Base-by-base conservation (phyloP, 2,888 invertebrate species). In the Tinea pellionella region DNA sequence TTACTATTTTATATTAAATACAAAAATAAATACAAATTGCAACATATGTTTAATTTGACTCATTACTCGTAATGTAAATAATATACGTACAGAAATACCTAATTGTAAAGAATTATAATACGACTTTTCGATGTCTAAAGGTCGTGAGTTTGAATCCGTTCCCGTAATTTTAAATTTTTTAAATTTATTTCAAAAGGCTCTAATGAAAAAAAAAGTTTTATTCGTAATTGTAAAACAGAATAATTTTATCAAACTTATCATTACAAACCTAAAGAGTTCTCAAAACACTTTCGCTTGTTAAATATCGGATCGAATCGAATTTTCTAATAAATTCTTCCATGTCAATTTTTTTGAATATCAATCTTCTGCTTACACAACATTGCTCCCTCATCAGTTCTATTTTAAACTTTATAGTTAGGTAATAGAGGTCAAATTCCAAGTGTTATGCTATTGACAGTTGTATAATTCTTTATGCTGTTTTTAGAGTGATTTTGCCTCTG, bases 231-330 rank as follows among this genome's bases (percentile, higher is more conserved):
- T 24, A 24, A 24, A 24, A 24, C 24, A 24, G 24, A 24, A 47
- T 47, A 2, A 9, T 4, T 47, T 47, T 47, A 47, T 47, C 47
- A 47, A 47, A 47, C n/a, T 47, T 47, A 47, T 6, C 41, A 13
- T 41, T 15, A 15, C 8, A 9, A 53, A 24, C 53, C 53, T 53
- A 6, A 51, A 18, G 15, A 24, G 53, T 53, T 53, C 24, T 2
- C 18, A 65, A 66, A 68, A 66, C 65, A 68, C 70, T 72, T 71
- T 70, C 72, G 65, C 69, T 62, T 29, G 60, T 61, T 64, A 68
- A 68, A 64, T 63, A 63, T 67, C 65, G 69, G 64, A 64, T 67
- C 68, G 67, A 68, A 71, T 69, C 63, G 64, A 67, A 65, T 69
- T 68, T 69, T 69, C 69, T 69, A 67, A 68, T 65, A 67, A 67